These are phyloP conservation scores for Ciconia nigra DNA, from an alignment of 2,797 vertebrate species.

Conservation along the genomic window DNA sequence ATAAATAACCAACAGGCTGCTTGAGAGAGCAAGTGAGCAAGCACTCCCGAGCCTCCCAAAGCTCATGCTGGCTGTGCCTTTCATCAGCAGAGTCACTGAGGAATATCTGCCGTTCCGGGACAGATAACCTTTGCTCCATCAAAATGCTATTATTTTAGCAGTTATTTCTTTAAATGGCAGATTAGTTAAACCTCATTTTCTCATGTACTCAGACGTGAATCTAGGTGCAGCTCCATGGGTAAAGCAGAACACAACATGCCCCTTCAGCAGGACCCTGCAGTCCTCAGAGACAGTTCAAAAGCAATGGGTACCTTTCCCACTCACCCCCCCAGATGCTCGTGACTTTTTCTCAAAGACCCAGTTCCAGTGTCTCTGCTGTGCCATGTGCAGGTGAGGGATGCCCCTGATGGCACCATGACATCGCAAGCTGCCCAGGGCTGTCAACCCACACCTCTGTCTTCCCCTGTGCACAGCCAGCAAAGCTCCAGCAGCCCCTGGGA, in stretches of 20 bases:
- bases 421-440: background rate
- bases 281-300: rapidly evolving
- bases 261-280: background rate
- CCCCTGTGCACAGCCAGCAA: rapidly evolving
- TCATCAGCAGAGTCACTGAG: background rate
- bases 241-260: background rate
- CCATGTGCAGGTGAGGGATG: background rate
- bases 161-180: background rate
- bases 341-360: background rate
- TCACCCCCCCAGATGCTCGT: background rate
- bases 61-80: background rate
- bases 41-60: background rate
- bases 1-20: background rate
- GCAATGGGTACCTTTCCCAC: rapidly evolving
- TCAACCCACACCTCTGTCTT: background rate
- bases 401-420: background rate
- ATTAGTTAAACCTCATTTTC: background rate
- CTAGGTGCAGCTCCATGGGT: background rate
- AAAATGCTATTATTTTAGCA: background rate
- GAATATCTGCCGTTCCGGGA: background rate
- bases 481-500: background rate
- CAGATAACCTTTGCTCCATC: background rate
- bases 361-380: background rate
- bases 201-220: background rate
- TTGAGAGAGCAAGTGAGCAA: background rate